Conservation (phyloP, 2,888 invertebrate species). For the Lamproptera curius region DNA sequence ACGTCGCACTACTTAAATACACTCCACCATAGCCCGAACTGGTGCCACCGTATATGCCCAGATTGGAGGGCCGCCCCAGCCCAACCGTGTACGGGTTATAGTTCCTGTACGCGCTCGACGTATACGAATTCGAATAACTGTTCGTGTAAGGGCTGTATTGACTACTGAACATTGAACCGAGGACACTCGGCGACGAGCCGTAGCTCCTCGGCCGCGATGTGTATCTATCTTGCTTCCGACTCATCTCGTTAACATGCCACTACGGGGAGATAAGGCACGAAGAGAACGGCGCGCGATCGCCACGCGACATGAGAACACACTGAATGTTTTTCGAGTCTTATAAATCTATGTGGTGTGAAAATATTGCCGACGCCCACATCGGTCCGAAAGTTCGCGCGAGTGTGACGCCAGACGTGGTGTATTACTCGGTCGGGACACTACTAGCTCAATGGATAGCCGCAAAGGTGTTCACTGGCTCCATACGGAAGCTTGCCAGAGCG, state of each 20-base stretch:
- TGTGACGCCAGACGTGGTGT: slow-evolving; percentile 48
- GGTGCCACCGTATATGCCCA: slow-evolving; percentile 80
- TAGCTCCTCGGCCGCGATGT: slow-evolving; percentile 63
- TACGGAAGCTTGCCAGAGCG: slow-evolving; percentile 40
- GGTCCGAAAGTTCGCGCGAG: slow-evolving; percentile 43
- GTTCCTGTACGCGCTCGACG: slow-evolving; percentile 60
- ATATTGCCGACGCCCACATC: slow-evolving; percentile 61
- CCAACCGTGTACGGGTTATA: slow-evolving; percentile 68
- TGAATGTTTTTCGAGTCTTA: slow-evolving; percentile 54
- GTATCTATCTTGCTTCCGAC: slow-evolving; percentile 68
- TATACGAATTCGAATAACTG: slow-evolving; percentile 56
- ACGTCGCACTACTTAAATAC: slow-evolving; percentile 78
- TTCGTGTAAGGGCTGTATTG: slow-evolving; percentile 60
- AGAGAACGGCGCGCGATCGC: slow-evolving; percentile 44
- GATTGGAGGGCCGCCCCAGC: slow-evolving; percentile 57
- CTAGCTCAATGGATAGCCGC: slow-evolving; percentile 44
- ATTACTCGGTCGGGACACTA: slow-evolving; percentile 41
- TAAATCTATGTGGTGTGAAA: slow-evolving; percentile 54
- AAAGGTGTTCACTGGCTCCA: slow-evolving; percentile 60
- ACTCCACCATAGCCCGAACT: slow-evolving; percentile 83
- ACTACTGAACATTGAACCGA: slow-evolving; percentile 58
- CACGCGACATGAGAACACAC: slow-evolving; percentile 59
- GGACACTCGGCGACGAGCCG: slow-evolving; percentile 66
- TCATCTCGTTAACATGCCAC: slow-evolving; percentile 63
- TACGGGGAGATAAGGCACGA: slow-evolving; percentile 27